Base-by-base conservation (phyloP, 2,797 vertebrate genomes). In the Artibeus lituratus region DNA sequence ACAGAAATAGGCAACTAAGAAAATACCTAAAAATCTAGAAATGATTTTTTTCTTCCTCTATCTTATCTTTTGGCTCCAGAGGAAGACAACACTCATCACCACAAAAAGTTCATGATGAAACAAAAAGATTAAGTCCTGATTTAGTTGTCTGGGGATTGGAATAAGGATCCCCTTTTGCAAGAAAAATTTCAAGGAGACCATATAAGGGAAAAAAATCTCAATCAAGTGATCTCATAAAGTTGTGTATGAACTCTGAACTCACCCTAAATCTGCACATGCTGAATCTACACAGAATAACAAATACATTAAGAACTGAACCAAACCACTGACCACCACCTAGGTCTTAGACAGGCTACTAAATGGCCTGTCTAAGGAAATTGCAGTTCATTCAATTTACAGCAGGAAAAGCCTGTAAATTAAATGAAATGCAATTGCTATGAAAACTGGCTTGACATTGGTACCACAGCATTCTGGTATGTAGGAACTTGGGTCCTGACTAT, bases 111-210 rank as follows among this genome's bases (percentile, higher is more conserved):
- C 29, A 32, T 44, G 24, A 44, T 2, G 32, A 7, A 47, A 44
- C 3, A 65, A 14, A n/a, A 65, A 14, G 29, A 85, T 16, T 4
- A 78, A n/a, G 5, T 2, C 1, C 16, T 32, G 7, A 3, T 70
- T 69, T 80, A 92, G 18, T 62, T 72, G 4, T 69, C 10, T 12
- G 11, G 62, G 53, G n/a, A 32, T 86, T 42, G 77, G 21, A 85
- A 39, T 10, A 0, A 42, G 0, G 0, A 29, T 18, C 3, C 0
- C 7, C 47, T 65, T 1, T 21, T n/a, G 35, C 51, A 76, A 26
- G 21, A 16, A 76, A 90, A 85, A 3, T 35, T 24, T 76, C n/a
- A 49, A 8, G 29, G 12, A 65, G 26, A 57, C 42, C 49, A 32
- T 10, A 32, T 4, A 51, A 44, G 2, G 10, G 9, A 29, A 32